Base-by-base conservation (phyloP, 1,140 invertebrate species). In the Tachypleus tridentatus region DNA sequence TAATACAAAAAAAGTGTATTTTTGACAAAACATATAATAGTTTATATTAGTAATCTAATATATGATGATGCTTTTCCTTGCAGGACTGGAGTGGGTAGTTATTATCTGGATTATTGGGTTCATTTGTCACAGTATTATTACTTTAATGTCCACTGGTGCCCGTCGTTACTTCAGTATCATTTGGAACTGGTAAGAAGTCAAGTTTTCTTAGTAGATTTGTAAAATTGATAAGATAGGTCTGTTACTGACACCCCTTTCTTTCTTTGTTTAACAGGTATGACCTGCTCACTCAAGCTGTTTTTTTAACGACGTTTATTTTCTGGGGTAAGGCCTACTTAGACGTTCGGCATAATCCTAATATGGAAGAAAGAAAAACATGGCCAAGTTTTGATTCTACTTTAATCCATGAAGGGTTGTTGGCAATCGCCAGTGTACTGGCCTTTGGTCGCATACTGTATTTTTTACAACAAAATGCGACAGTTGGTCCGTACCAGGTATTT, bases 391-490 rank as follows among this genome's bases (percentile, higher is more conserved):
- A 89, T 74, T 85, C 86, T 4, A 83, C 85, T 8, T 75, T 88
- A 29, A 80, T 89, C 5, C 82, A 83, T 6, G 87, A 89, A 75
- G 85, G 85, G 11, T 78, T 86, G 48, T 88, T 87, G 73, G 83
- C 85, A 7, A 74, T 86, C 3, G 86, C 85, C 6, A 85, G 85
- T 56, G 86, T 88, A 61, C 85, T 88, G 79, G 83, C 85, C 51
- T 87, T 77, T 67, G 78, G 82, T 61, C 78, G 63, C 11, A 48
- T 67, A 3, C 52, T 58, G 5, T 67, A 67, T 52, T 67, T 57
- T 51, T 67, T 58, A 51, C 61, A 57, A 3, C 53, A 61, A 51
- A 67, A 62, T 51, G 61, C 66, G 0, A 9, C 62, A 29, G 48
- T 67, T 3, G 66, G 66, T 5, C 62, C 66, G 3, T 54, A 64